Evolutionary conservation across 2,113 vertebrate genomes (phyloP).

Genomic region (Azemiops feae): DNA sequence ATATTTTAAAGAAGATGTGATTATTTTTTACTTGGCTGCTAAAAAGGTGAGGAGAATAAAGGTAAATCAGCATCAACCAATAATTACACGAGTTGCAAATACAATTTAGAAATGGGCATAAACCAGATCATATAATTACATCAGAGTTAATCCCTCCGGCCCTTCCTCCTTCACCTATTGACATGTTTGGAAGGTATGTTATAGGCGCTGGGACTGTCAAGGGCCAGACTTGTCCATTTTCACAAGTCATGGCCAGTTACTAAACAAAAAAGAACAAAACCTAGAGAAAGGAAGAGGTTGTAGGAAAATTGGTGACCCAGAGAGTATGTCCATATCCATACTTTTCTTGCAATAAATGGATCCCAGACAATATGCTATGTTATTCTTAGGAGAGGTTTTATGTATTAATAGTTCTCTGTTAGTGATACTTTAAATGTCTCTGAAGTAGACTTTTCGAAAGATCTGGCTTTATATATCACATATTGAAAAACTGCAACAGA

Average conservation of each 20-base stretch:
- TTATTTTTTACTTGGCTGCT: not conserved
- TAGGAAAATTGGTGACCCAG: not conserved
- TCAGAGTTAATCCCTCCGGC: not conserved
- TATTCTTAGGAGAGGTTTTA: not conserved
- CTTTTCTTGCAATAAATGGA: not conserved
- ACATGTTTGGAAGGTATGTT: not conserved
- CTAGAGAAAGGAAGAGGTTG: not conserved
- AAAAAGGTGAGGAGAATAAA: not conserved
- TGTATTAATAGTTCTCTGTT: not conserved
- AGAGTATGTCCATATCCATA: not conserved
- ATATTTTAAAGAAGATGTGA: not conserved
- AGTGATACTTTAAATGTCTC: not conserved
- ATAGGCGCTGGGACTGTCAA: not conserved
- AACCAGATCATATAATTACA: not conserved
- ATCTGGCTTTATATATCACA: not conserved
- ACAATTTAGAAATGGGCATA: not conserved
- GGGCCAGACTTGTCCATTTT: not conserved
- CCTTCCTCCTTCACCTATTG: not conserved
- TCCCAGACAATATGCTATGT: not conserved
- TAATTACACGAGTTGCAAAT: not conserved
- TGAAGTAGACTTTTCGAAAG: not conserved
- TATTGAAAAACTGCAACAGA: not conserved
- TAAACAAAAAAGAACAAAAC: not conserved
- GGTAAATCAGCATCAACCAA: not conserved
- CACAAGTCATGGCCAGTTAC: not conserved